A percentile compares a stretch with the other conserved stretches of the same genome.
Conservation (phyloP, 2,888 invertebrate genomes). For the Parthenolecanium corni region DNA sequence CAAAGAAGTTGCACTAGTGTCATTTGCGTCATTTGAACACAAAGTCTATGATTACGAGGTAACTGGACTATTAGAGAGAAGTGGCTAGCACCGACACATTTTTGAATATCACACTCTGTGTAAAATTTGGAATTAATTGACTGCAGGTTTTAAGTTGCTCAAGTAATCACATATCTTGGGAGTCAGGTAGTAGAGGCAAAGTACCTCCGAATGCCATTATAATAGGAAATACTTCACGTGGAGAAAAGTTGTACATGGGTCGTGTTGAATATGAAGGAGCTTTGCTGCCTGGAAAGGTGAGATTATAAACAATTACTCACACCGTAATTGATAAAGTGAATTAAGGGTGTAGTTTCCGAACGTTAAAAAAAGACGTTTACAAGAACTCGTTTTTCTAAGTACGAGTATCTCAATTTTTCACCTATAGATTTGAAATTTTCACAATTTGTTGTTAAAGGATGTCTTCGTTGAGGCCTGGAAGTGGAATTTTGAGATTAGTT, state of each 20-base stretch:
- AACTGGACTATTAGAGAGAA: too few relatives aligned
- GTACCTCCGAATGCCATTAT: constrained; percentile 55
- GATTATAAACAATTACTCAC: too few relatives aligned
- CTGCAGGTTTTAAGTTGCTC: constrained; percentile 49
- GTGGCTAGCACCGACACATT: not conserved
- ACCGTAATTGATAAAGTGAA: too few relatives aligned
- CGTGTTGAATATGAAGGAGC: constrained; percentile 55
- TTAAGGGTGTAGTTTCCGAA: too few relatives aligned
- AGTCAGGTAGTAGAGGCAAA: constrained; percentile 47
- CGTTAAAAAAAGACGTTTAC: too few relatives aligned
- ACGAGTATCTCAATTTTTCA: too few relatives aligned
- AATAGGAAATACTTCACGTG: constrained; percentile 51
- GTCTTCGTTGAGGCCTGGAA: too few relatives aligned
- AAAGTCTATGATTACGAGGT: constrained; percentile 35
- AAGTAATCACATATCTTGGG: constrained; percentile 57
- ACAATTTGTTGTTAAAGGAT: too few relatives aligned
- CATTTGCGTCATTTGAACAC: constrained; percentile 35
- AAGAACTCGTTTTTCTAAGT: too few relatives aligned
- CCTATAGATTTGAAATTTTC: too few relatives aligned
- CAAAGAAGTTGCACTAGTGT: constrained; percentile 35
- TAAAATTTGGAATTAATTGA: not conserved
- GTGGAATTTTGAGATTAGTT: too few relatives aligned
- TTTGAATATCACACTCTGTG: not conserved
- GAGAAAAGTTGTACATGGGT: constrained; percentile 56
- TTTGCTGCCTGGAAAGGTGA: constrained; percentile 57